phyloP scores from a whole-genome alignment of 2,888 invertebrate genomes.

The Deroplatys truncata region DNA sequence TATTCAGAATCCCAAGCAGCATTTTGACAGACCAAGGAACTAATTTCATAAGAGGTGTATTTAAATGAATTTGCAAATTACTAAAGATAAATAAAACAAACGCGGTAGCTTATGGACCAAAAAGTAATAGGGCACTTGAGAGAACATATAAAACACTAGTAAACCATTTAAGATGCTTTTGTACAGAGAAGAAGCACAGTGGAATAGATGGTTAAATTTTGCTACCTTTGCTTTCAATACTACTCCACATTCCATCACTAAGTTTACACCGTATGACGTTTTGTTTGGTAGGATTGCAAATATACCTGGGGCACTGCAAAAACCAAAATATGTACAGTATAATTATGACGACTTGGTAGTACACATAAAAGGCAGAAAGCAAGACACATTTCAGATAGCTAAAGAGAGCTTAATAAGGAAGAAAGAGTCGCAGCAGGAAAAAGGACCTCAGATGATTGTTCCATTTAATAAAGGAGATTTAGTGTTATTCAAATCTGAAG shows the following conservation, averaged over 20 bases:
- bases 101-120: not conserved
- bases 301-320: not conserved
- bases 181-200: not conserved
- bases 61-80: conserved; percentile 30
- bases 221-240: conserved; percentile 2
- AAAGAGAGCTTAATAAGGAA: not conserved
- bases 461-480: not conserved
- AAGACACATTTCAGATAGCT: not conserved
- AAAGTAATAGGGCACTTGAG: not conserved
- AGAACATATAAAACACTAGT: too few species aligned
- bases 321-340: not conserved
- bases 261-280: too few species aligned
- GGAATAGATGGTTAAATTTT: not conserved
- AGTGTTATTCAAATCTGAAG: not conserved
- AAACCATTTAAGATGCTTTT: not conserved
- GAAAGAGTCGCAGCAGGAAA: not conserved
- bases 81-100: not conserved
- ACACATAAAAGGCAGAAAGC: not conserved
- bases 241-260: not conserved
- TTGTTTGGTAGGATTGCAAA: not conserved
- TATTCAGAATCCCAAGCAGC: conserved; percentile 32
- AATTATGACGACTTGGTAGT: not conserved
- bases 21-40: conserved; percentile 36
- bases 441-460: not conserved
- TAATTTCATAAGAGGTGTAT: conserved; percentile 37